phyloP scores from a whole-genome alignment of 2,888 invertebrate genomes.

The Caradrina clavipalpis region DNA sequence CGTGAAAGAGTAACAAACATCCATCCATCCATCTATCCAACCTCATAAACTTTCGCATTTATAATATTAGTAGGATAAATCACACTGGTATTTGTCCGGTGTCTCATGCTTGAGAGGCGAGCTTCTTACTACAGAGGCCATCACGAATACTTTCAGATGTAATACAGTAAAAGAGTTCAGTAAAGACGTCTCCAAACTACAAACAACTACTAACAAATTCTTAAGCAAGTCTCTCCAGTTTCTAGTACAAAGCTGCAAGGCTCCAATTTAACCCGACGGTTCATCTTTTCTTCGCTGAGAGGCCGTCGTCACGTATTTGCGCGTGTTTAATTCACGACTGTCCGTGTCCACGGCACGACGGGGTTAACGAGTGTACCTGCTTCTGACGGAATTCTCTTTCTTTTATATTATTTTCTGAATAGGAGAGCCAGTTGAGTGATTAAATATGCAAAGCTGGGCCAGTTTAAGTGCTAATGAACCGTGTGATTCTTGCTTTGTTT shows the following conservation, averaged over 20 bases:
- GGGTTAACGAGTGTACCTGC: constrained; percentile 70
- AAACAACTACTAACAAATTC: constrained; percentile 31
- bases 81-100: too few relatives aligned
- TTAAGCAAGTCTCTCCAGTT: constrained; percentile 22
- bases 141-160: too few relatives aligned
- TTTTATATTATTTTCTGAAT: constrained; percentile 62
- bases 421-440: constrained; percentile 52
- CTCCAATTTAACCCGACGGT: constrained; percentile 43
- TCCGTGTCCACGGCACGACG: constrained; percentile 56
- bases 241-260: constrained; percentile 22
- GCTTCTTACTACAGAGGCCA: too few relatives aligned
- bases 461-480: constrained; percentile 64
- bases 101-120: too few relatives aligned
- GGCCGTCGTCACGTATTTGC: constrained; percentile 66
- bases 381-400: constrained; percentile 55
- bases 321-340: constrained; percentile 74
- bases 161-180: neutral
- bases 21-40: too few relatives aligned
- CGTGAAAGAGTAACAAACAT: too few relatives aligned
- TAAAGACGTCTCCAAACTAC: constrained; percentile 5
- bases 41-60: too few relatives aligned
- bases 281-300: constrained; percentile 47
- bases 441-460: constrained; percentile 57
- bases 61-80: too few relatives aligned
- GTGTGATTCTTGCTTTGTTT: constrained; percentile 46